Conservation (phyloP, 2,888 invertebrate genomes). For the Dione vanillae region DNA sequence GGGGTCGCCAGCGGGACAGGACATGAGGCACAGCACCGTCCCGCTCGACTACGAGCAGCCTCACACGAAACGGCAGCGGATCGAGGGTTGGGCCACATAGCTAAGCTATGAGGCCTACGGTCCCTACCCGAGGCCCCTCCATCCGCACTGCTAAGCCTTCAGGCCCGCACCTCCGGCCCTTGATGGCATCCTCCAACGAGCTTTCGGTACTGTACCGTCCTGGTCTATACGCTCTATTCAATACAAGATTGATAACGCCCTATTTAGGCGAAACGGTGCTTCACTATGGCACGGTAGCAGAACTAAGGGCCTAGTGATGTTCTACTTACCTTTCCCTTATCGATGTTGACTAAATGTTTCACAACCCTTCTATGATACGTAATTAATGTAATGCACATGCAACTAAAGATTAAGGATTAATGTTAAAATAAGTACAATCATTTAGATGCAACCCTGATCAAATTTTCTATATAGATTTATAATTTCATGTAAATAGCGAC, state of each 20-base stretch:
- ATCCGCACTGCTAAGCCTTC: conserved; percentile 77
- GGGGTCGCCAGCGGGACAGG: conserved; percentile 87
- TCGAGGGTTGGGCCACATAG: conserved; percentile 97
- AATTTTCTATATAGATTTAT: conserved; percentile 71
- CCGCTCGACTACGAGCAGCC: conserved; percentile 84
- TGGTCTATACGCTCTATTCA: conserved; percentile 52
- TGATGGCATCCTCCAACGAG: conserved; percentile 59
- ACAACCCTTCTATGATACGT: conserved; percentile 76
- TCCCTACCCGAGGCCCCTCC: conserved; percentile 78
- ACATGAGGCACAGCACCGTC: conserved; percentile 76
- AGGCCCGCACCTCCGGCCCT: conserved; percentile 51
- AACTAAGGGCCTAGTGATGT: conserved; percentile 27
- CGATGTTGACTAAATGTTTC: conserved; percentile 49
- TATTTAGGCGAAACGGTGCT: conserved; percentile 50
- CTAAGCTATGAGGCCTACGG: conserved; percentile 83
- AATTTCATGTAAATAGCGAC: conserved; percentile 76
- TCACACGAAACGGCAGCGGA: conserved; percentile 92
- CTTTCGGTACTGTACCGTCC: conserved; percentile 63
- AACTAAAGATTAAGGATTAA: conserved; percentile 68
- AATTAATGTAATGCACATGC: conserved; percentile 74
- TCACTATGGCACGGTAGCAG: conserved; percentile 26
- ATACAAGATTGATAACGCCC: conserved; percentile 28
- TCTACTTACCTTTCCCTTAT: conserved; percentile 32
- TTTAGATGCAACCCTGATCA: conserved; percentile 71
- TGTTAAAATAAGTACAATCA: conserved; percentile 74